A percentile compares a stretch with the other conserved stretches of the same genome.
phyloP scores from a whole-genome alignment of 2,113 vertebrate genomes.

The Steatornis caripensis region DNA sequence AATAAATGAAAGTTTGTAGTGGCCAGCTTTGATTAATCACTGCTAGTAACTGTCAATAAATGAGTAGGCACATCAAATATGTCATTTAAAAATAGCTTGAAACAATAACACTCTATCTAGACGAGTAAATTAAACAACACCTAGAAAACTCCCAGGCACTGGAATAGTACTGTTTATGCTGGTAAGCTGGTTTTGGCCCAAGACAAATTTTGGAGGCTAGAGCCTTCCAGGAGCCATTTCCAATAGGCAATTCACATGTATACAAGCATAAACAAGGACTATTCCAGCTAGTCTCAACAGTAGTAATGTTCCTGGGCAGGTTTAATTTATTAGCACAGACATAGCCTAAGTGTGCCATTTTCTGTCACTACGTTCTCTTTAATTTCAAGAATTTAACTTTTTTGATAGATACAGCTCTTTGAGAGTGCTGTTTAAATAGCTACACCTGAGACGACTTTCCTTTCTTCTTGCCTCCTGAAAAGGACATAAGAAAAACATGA shows the following conservation, averaged over 20 bases:
- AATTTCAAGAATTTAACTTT: neutral
- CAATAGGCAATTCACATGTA: neutral
- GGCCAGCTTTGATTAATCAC: neutral
- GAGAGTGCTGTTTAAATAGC: neutral
- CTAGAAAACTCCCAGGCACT: neutral
- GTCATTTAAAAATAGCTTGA: neutral
- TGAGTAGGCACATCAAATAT: neutral
- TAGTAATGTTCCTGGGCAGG: neutral
- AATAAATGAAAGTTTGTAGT: neutral
- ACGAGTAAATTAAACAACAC: neutral
- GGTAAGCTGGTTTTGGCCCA: neutral
- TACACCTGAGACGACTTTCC: neutral
- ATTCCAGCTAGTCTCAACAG: neutral
- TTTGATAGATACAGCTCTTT: neutral
- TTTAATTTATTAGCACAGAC: neutral
- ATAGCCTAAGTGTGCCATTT: neutral
- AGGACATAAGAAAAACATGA: neutral
- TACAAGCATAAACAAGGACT: neutral
- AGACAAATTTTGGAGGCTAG: neutral
- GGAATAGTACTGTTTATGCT: neutral
- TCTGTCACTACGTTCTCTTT: neutral
- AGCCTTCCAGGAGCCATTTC: neutral
- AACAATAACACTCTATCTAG: neutral
- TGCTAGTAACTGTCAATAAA: neutral
- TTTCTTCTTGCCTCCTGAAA: neutral